Conservation (phyloP, 2,797 vertebrate genomes). For the Microchirus variegatus region DNA sequence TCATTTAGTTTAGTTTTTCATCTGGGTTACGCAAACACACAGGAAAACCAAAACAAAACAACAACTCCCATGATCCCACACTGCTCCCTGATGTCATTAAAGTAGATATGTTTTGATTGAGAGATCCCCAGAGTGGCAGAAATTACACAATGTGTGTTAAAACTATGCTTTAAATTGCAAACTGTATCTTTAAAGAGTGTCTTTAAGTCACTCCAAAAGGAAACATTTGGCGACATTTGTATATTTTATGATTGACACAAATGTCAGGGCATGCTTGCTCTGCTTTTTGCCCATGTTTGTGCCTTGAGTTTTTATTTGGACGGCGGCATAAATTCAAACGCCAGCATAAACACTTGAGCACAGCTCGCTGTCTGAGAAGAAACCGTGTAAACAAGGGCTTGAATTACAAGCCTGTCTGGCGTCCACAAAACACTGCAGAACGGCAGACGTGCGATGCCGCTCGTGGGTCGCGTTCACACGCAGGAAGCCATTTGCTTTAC, state of each 20-base stretch:
- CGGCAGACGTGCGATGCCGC: neutral
- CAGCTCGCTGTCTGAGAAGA: conserved; percentile 34
- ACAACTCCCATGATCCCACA: too few relatives aligned
- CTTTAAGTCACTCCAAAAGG: conserved; percentile 11
- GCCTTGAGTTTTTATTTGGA: conserved; percentile 54
- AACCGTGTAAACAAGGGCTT: conserved; percentile 54
- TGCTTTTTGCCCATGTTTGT: conserved; percentile 54
- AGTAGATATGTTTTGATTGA: too few relatives aligned
- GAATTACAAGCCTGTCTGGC: conserved; percentile 5
- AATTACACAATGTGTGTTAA: too few relatives aligned
- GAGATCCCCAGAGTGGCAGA: too few relatives aligned
- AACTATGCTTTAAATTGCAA: too few relatives aligned
- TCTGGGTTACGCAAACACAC: too few relatives aligned
- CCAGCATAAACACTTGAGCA: conserved; percentile 62
- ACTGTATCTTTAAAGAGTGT: too few relatives aligned
- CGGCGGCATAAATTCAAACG: conserved; percentile 41
- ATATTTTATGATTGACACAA: conserved; percentile 42
- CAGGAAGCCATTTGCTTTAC: conserved; percentile 8
- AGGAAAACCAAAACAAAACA: too few relatives aligned
- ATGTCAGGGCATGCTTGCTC: conserved; percentile 45
- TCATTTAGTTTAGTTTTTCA: too few relatives aligned
- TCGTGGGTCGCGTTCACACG: conserved; percentile 8
- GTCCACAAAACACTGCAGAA: neutral
- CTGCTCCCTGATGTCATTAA: too few relatives aligned
- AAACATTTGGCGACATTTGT: conserved; percentile 43